A percentile compares a stretch with the other conserved stretches of the same genome.
Conservation (phyloP, 2,113 vertebrate genomes). For the Hippopotamus amphibius region DNA sequence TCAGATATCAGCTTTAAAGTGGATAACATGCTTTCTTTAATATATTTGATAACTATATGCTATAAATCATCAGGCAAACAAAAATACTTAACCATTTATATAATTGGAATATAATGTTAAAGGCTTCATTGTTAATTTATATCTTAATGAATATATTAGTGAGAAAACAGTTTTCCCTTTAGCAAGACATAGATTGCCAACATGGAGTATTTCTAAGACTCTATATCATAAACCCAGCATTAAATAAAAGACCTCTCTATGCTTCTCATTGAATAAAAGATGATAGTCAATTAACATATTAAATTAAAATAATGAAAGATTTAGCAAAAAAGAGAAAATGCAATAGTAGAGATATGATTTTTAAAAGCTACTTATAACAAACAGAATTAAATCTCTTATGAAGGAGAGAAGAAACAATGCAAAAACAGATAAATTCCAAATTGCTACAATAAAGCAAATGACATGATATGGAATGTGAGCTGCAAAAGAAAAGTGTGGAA, state of each 20-base stretch:
- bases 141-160: neutral
- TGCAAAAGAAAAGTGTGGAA: neutral
- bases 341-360: neutral
- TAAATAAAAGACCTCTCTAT: neutral
- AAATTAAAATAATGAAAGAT: neutral
- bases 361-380: neutral
- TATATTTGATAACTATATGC: neutral
- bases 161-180: neutral
- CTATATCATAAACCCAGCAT: neutral
- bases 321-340: neutral
- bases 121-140: neutral
- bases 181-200: neutral
- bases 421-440: neutral
- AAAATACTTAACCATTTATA: neutral
- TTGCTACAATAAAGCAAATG: neutral
- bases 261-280: neutral
- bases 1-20: neutral
- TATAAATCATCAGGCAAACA: neutral
- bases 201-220: neutral
- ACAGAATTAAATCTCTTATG: neutral
- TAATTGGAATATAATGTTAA: neutral
- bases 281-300: neutral
- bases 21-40: neutral
- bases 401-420: neutral
- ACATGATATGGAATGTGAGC: neutral